These are phyloP conservation scores for Clarias batrachus DNA, from an alignment of 2,113 vertebrate species.

Conservation along the genomic window DNA sequence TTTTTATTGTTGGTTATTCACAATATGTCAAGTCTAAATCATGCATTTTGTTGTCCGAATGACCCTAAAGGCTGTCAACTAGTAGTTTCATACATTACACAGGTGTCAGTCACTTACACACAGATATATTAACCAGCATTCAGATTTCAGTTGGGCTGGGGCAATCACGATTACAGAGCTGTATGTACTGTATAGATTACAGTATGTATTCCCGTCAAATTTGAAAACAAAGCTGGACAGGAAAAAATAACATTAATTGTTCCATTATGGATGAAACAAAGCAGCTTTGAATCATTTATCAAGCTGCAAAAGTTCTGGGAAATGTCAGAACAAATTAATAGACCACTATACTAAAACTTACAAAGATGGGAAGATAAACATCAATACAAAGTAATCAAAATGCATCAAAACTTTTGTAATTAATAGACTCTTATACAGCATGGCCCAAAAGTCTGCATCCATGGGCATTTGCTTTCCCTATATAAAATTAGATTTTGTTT, in stretches of 20 bases:
- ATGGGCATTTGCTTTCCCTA: too few species aligned
- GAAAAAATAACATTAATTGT: neutral
- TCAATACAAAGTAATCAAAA: slow-evolving; percentile 1
- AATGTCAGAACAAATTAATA: neutral
- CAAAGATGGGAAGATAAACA: neutral
- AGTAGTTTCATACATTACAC: neutral
- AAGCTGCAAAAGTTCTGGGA: neutral
- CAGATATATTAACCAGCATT: neutral
- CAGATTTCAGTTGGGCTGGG: neutral
- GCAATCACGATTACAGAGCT: neutral
- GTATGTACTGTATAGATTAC: neutral
- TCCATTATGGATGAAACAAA: neutral
- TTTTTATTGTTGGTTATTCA: neutral
- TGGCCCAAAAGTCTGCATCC: too few species aligned
- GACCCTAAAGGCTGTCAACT: neutral
- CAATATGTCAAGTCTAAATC: neutral
- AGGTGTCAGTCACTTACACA: neutral
- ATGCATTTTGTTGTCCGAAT: neutral
- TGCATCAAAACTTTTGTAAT: neutral
- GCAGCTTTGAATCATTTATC: neutral
- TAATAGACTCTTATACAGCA: neutral
- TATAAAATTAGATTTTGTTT: too few species aligned
- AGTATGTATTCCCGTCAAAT: neutral
- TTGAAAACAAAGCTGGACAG: neutral
- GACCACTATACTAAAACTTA: neutral